Percentiles rank a stretch among this genome's conserved stretches.
phyloP scores from a whole-genome alignment of 2,888 invertebrate genomes.

The Melinopterus prodromus region DNA sequence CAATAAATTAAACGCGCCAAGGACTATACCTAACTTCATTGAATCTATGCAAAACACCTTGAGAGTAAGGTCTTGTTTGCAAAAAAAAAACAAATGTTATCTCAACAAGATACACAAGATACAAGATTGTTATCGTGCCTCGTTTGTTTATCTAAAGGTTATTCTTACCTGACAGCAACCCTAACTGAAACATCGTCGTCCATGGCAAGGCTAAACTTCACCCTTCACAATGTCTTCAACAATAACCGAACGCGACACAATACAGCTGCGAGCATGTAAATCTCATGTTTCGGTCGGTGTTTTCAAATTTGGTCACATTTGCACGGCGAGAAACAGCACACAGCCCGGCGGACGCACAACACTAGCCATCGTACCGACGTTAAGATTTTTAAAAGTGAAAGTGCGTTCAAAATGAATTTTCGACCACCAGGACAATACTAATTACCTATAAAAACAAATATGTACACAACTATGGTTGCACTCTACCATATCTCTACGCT shows the following conservation, averaged over 20 bases:
- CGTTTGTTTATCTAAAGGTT: neutral
- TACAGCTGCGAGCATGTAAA: neutral
- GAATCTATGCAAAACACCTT: neutral
- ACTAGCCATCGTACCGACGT: neutral
- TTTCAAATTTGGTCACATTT: constrained; percentile 30
- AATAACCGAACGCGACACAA: constrained; percentile 6
- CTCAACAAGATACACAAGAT: neutral
- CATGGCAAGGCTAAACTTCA: constrained; percentile 56
- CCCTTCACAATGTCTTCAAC: constrained; percentile 28
- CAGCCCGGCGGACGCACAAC: neutral
- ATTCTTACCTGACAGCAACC: constrained; percentile 72
- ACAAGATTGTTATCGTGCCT: neutral
- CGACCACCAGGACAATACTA: constrained; percentile 30
- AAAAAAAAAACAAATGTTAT: neutral
- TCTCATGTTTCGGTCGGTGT: constrained; percentile 22
- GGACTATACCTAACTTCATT: too few relatives aligned
- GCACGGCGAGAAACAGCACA: neutral
- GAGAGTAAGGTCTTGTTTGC: neutral
- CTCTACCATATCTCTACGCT: constrained; percentile 22
- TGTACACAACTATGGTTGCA: constrained; percentile 33
- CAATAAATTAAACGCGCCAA: too few relatives aligned
- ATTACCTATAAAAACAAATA: constrained; percentile 37
- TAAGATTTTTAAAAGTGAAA: constrained; percentile 25
- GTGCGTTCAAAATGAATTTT: constrained; percentile 24
- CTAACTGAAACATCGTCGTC: constrained; percentile 73